These are phyloP conservation scores for Eulemur macaco DNA, from an alignment of 2,113 vertebrate species.

Conservation along the genomic window DNA sequence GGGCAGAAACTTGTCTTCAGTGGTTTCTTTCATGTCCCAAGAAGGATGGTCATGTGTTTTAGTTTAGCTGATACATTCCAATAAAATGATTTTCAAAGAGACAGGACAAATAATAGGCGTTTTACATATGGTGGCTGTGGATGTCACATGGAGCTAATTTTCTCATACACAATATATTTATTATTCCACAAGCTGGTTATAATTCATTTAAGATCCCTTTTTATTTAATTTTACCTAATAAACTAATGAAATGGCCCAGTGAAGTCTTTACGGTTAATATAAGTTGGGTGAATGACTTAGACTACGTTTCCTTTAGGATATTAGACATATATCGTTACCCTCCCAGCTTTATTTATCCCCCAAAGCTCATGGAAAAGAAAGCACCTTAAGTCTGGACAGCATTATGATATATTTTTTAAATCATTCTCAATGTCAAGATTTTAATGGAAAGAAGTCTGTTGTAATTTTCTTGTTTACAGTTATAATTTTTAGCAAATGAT, in stretches of 20 bases:
- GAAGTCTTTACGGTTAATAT: constrained; percentile 78
- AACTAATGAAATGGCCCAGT: constrained; percentile 80
- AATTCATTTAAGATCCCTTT: constrained; percentile 80
- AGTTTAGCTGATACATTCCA: constrained; percentile 90
- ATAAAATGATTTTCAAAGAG: constrained; percentile 91
- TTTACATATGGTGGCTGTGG: constrained; percentile 81
- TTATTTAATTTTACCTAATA: constrained; percentile 82
- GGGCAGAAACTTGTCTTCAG: constrained; percentile 77
- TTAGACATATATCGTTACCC: constrained; percentile 54
- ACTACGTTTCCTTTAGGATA: constrained; percentile 70
- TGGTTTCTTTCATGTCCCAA: constrained; percentile 85
- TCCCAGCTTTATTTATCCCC: background rate
- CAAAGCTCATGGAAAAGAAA: background rate
- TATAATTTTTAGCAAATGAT: constrained; percentile 40
- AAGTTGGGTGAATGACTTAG: constrained; percentile 72
- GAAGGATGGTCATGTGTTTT: constrained; percentile 86
- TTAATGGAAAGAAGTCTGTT: background rate
- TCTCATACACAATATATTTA: constrained; percentile 81
- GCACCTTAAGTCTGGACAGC: background rate
- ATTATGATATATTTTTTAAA: background rate
- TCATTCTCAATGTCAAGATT: constrained; percentile 24
- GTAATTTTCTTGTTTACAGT: background rate
- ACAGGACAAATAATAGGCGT: constrained; percentile 84
- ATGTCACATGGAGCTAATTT: constrained; percentile 86
- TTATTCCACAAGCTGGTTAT: constrained; percentile 81